phyloP scores from a whole-genome alignment of 2,113 vertebrate species.

The Pardalotus punctatus region DNA sequence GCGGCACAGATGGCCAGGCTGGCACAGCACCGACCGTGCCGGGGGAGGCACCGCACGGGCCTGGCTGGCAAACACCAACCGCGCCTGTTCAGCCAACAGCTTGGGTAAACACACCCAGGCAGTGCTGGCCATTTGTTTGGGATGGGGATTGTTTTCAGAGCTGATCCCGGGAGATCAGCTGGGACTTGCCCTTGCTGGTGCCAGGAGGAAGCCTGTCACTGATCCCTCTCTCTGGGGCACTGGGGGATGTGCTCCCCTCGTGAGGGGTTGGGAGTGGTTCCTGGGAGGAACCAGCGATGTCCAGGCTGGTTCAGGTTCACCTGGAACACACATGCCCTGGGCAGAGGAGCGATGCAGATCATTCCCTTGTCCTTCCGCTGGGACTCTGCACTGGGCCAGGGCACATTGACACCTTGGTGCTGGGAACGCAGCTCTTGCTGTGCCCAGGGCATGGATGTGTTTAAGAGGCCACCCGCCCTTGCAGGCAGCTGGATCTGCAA shows the following conservation, averaged over 20 bases:
- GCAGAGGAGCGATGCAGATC: fast-evolving
- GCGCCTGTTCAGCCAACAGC: slow-evolving; percentile 1
- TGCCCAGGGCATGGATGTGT: not conserved
- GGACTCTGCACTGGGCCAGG: fast-evolving
- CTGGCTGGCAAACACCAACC: slow-evolving; percentile 19
- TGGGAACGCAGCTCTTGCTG: fast-evolving
- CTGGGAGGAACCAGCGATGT: not conserved
- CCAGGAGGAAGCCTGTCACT: not conserved
- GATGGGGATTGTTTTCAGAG: not conserved
- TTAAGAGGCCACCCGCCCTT: not conserved
- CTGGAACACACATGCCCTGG: fast-evolving
- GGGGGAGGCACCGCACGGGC: not conserved
- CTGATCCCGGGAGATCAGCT: not conserved
- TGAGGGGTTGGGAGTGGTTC: not conserved
- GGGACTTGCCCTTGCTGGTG: not conserved
- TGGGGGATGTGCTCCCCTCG: fast-evolving
- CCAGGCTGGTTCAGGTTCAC: not conserved
- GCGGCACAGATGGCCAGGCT: slow-evolving; percentile 46
- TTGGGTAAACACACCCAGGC: slow-evolving; percentile 5
- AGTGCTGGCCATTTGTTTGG: not conserved
- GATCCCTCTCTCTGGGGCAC: not conserved
- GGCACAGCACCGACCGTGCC: not conserved
- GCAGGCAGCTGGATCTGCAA: not conserved
- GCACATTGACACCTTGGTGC: fast-evolving
- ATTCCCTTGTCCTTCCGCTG: fast-evolving